Conservation (phyloP, 2,797 vertebrate species). For the Oophaga sylvatica region DNA sequence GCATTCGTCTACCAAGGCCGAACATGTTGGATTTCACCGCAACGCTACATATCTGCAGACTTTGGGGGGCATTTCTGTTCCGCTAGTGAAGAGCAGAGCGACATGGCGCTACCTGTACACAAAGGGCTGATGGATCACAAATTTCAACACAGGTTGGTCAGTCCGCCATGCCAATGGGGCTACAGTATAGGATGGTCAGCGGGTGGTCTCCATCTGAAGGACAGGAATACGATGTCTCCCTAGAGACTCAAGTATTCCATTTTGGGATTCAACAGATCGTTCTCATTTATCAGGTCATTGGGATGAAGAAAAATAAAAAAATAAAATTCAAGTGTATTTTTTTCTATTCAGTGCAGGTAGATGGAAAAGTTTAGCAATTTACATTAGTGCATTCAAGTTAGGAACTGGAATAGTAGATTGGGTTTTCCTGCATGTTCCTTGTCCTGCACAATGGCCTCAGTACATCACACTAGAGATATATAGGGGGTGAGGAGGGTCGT, state of each 20-base stretch:
- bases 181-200: background rate
- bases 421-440: constrained; percentile 44
- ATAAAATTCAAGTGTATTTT: constrained; percentile 28
- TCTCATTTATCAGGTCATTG: constrained; percentile 5
- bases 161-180: background rate
- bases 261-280: background rate
- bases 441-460: constrained; percentile 34
- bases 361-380: constrained; percentile 53
- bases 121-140: background rate
- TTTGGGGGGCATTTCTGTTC: background rate
- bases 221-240: background rate
- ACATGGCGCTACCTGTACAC: background rate
- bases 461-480: background rate
- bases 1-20: background rate
- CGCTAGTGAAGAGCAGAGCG: background rate
- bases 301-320: background rate
- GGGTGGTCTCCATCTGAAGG: background rate
- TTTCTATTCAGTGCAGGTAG: constrained; percentile 52
- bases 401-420: constrained; percentile 12
- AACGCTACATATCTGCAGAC: no score
- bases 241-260: background rate
- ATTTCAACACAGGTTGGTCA: background rate
- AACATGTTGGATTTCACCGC: background rate
- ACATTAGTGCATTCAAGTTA: constrained; percentile 52
- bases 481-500: background rate